Conservation (phyloP, 2,888 invertebrate genomes). For the Caenorhabditis sinica region DNA sequence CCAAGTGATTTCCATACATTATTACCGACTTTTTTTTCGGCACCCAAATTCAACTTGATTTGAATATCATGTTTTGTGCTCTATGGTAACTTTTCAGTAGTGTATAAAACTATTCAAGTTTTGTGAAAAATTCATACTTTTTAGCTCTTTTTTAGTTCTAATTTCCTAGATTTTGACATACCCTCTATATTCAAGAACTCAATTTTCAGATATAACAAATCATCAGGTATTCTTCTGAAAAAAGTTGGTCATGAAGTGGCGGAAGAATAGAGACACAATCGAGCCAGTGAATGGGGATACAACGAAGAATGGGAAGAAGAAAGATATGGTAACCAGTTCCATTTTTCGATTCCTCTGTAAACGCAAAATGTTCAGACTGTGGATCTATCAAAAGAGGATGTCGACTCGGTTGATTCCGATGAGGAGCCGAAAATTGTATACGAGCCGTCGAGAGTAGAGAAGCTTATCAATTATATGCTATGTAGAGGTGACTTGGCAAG, state of each 20-base stretch:
- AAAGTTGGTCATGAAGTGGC: conserved; percentile 49
- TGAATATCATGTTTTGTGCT: conserved; percentile 53
- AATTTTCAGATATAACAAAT: conserved; percentile 38
- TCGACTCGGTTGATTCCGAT: conserved; percentile 69
- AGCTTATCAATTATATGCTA: conserved; percentile 70
- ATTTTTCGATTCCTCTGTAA: background rate
- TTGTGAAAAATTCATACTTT: background rate
- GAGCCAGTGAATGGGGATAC: conserved; percentile 34
- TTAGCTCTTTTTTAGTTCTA: background rate
- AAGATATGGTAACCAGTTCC: conserved; percentile 40
- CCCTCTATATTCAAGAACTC: background rate
- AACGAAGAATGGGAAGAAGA: conserved; percentile 36
- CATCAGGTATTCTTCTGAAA: conserved; percentile 58
- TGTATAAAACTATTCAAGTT: conserved; percentile 20
- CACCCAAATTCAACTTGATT: conserved; percentile 40
- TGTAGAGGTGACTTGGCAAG: conserved; percentile 74
- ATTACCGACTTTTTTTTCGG: conserved; percentile 32
- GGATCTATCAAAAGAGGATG: conserved; percentile 46
- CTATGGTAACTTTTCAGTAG: background rate
- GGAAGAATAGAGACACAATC: conserved; percentile 39
- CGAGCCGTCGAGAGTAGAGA: conserved; percentile 70
- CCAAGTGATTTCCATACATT: conserved; percentile 52
- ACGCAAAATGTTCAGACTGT: conserved; percentile 20
- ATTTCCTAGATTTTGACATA: background rate
- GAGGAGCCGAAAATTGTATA: conserved; percentile 68